phyloP scores from a whole-genome alignment of 2,797 vertebrate genomes.

The Artibeus lituratus region DNA sequence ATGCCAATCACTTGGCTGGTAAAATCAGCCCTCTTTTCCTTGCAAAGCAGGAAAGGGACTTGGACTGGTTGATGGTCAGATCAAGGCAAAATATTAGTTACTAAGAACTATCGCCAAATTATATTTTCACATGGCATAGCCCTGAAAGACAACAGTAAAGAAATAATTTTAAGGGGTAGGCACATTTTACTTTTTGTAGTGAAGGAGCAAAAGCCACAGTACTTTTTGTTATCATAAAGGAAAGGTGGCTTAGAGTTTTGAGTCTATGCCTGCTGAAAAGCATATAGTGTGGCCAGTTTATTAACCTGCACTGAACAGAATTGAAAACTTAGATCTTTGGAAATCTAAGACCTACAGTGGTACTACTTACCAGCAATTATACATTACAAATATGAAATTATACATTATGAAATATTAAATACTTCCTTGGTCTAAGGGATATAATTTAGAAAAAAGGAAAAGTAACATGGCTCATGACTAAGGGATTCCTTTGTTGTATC shows the following conservation, averaged over 20 bases:
- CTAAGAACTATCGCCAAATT: not conserved
- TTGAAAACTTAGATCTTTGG: not conserved
- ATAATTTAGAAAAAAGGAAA: not conserved
- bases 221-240: not conserved
- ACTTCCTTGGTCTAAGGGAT: not conserved
- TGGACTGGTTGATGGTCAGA: not conserved
- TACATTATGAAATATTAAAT: not conserved
- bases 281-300: not conserved
- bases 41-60: not conserved
- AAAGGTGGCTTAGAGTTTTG: not conserved
- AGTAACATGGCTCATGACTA: not conserved
- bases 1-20: not conserved
- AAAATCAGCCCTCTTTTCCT: not conserved
- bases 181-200: not conserved
- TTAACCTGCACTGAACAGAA: not conserved
- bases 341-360: not conserved
- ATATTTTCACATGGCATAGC: not conserved
- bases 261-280: not conserved
- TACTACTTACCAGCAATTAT: not conserved
- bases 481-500: too few species aligned
- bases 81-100: not conserved
- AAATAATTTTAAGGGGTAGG: not conserved
- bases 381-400: not conserved
- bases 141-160: not conserved
- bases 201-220: not conserved